phyloP scores from a whole-genome alignment of 2,888 invertebrate genomes.

The Azorinus chamasolen region DNA sequence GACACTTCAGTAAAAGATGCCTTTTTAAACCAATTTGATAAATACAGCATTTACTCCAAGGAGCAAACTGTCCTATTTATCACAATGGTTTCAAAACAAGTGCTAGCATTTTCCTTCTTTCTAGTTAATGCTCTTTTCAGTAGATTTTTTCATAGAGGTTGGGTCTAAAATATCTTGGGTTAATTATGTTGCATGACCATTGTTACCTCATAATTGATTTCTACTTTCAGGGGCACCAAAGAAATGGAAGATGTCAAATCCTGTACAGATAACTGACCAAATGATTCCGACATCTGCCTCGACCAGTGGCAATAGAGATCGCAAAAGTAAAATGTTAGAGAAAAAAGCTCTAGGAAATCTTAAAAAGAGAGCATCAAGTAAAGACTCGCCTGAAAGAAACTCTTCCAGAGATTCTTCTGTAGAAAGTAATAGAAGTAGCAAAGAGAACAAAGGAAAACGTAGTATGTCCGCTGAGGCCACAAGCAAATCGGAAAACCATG shows the following conservation, averaged over 20 bases:
- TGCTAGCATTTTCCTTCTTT: too few relatives aligned
- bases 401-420: constrained; percentile 19
- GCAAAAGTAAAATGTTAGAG: neutral
- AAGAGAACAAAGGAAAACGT: neutral
- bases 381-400: constrained; percentile 5
- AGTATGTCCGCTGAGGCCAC: neutral
- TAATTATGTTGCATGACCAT: too few relatives aligned
- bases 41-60: too few relatives aligned
- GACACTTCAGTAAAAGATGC: too few relatives aligned
- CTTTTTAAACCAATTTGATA: too few relatives aligned
- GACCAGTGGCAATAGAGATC: constrained; percentile 17
- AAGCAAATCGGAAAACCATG: neutral
- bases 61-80: too few relatives aligned
- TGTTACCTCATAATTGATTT: neutral
- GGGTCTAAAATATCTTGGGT: too few relatives aligned
- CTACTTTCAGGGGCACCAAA: constrained; percentile 62
- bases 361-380: too few relatives aligned
- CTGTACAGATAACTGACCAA: constrained; percentile 45
- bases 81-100: too few relatives aligned
- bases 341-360: neutral
- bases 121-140: too few relatives aligned
- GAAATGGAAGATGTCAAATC: constrained; percentile 59
- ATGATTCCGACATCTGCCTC: constrained; percentile 8
- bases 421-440: constrained; percentile 7
- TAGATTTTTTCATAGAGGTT: too few relatives aligned